These are phyloP conservation scores for Seriola quinqueradiata DNA, from an alignment of 2,113 vertebrate species.

Conservation along the genomic window DNA sequence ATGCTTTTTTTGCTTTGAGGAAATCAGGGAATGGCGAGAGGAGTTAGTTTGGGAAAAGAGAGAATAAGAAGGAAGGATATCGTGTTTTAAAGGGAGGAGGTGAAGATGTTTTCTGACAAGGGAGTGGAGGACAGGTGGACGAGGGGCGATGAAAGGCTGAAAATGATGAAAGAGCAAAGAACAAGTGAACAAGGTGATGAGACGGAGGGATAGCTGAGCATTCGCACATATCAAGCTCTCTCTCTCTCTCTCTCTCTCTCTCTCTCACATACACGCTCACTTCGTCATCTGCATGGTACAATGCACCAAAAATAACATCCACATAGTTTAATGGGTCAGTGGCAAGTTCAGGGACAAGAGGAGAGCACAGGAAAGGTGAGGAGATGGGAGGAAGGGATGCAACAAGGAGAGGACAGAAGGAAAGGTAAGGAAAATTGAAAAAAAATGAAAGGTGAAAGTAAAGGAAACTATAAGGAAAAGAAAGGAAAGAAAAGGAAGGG, in stretches of 20 bases:
- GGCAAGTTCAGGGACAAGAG: slow-evolving; percentile 43
- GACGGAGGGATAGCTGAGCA: slow-evolving; percentile 30
- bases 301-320: slow-evolving; percentile 68
- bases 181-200: slow-evolving; percentile 34
- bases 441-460: not conserved
- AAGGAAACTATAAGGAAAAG: not conserved
- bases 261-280: not conserved
- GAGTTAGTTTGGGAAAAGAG: slow-evolving; percentile 20
- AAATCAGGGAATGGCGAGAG: slow-evolving; percentile 32
- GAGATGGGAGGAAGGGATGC: not conserved
- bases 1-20: slow-evolving; percentile 53
- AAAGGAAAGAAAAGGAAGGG: not conserved
- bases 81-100: not conserved
- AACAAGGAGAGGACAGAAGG: not conserved
- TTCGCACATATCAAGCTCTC: slow-evolving; percentile 16
- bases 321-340: slow-evolving; percentile 59
- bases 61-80: not conserved
- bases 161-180: slow-evolving; percentile 49
- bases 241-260: not conserved
- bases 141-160: slow-evolving; percentile 36
- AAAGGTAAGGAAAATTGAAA: not conserved
- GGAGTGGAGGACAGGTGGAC: slow-evolving; percentile 25
- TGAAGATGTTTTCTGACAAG: slow-evolving; percentile 29
- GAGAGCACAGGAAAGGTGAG: slow-evolving; percentile 12
- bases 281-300: slow-evolving; percentile 26